A percentile compares a stretch with the other conserved stretches of the same genome.
These are phyloP conservation scores for Cyrtorhinus lividipennis DNA, from an alignment of 1,140 invertebrate genomes.

Conservation along the genomic window DNA sequence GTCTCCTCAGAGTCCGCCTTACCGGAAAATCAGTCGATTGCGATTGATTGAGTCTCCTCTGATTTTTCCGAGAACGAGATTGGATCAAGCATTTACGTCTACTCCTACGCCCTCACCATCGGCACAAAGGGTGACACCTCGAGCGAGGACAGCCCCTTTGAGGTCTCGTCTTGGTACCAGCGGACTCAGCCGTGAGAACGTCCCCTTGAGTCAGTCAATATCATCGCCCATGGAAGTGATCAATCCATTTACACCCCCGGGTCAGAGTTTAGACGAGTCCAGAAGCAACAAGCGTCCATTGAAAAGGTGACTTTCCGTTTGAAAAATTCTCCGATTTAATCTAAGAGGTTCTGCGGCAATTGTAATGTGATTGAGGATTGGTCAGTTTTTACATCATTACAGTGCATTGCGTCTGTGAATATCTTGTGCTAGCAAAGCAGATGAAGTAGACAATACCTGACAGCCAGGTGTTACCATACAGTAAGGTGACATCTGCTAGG, in stretches of 20 bases:
- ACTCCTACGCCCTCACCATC: conserved; percentile 18
- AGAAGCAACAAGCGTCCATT: neutral
- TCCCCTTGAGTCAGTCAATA: neutral
- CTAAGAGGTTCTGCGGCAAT: no score
- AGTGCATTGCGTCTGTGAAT: no score
- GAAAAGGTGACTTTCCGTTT: conserved; percentile 16
- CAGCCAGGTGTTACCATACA: no score
- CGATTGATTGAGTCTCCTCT: conserved; percentile 16
- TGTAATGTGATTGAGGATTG: no score
- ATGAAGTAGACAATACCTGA: no score
- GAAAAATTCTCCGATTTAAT: no score
- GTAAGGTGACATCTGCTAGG: no score
- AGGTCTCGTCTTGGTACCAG: neutral
- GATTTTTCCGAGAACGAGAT: neutral
- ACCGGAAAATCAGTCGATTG: conserved; percentile 18
- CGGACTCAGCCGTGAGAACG: neutral
- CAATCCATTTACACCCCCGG: conserved; percentile 16
- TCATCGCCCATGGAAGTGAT: neutral
- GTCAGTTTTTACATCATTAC: no score
- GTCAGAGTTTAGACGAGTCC: neutral
- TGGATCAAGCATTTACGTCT: conserved; percentile 15
- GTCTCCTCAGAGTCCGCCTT: conserved; percentile 21
- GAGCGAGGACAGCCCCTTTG: conserved; percentile 2
- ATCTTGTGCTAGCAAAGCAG: no score
- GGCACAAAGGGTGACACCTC: neutral